These are phyloP conservation scores for Myiopsitta monachus DNA, from an alignment of 2,113 vertebrate species.

Conservation along the genomic window DNA sequence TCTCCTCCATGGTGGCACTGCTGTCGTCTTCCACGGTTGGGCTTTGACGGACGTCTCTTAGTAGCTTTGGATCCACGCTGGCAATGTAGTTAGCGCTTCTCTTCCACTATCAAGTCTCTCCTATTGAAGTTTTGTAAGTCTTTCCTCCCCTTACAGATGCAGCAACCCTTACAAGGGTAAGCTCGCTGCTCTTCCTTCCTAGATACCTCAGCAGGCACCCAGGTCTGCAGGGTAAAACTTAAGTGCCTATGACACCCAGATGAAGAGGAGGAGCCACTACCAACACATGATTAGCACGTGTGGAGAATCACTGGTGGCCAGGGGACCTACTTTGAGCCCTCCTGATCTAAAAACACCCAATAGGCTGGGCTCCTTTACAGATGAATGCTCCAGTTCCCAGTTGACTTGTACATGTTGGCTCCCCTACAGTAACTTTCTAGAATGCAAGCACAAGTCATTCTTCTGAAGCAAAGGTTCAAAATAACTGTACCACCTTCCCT, in stretches of 20 bases:
- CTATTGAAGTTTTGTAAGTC: background rate
- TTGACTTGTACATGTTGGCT: background rate
- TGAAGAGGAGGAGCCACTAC: slow-evolving; percentile 44
- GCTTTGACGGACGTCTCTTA: background rate
- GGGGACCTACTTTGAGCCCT: slow-evolving; percentile 54
- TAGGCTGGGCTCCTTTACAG: background rate
- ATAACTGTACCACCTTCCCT: background rate
- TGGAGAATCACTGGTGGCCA: slow-evolving; percentile 40
- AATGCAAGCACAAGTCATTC: background rate
- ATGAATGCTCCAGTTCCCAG: background rate
- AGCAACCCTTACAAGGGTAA: background rate
- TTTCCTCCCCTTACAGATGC: background rate
- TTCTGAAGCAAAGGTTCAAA: background rate
- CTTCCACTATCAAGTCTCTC: background rate
- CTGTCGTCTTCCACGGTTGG: background rate
- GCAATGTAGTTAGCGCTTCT: fast-evolving
- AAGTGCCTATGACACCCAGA: background rate
- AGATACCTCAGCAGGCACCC: slow-evolving; percentile 15
- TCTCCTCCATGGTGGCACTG: slow-evolving; percentile 6
- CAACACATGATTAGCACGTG: slow-evolving; percentile 21
- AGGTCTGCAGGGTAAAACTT: slow-evolving; percentile 18
- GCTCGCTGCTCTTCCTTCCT: background rate
- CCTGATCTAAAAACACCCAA: background rate
- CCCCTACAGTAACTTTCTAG: background rate
- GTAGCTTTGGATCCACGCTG: background rate